Evolutionary conservation across 1,140 invertebrate species (phyloP), one percentile per base, ranked within the genome.

Genomic region (Atta texana): DNA sequence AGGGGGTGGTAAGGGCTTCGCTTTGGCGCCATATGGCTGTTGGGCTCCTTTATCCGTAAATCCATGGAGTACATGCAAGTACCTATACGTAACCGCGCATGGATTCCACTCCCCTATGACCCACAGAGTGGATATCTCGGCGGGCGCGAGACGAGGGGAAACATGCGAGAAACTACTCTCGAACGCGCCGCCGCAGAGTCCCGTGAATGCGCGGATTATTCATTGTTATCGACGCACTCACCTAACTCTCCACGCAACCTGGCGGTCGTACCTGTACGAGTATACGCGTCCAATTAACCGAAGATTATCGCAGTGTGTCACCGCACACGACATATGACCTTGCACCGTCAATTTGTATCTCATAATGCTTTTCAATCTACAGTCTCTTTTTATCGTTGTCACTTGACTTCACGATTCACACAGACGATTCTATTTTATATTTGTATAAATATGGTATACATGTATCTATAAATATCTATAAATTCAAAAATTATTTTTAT

Each of bases 11-110:
- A 89, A 90, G 87, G 89, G 84, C 69, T 75, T 24, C 44, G 74
- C 76, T 87, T 85, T 86, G 80, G 91, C 85, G 91, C 91, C 91
- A 92, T 92, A 92, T 92, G 91, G 91, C 91, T 89, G 91, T 85
- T 88, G 69, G 89, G 75, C 39, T 86, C 71, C 89, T 90, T 92
- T 87, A 90, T 88, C 77, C 90, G 21, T 71, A 68, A 63, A 66
- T 69, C 57, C 34, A 88, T 77, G 66, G 86, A 71, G 78, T 87
- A 84, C 77, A 72, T 66, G 78, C 87, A 72, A 88, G 91, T 91
- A 86, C 85, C 87, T 89, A 51, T 51, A 89, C 63, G 71, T 77
- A 84, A 61, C 59, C 78, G 61, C 64, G 49, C 39, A 75, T 51
- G 28, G 55, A 61, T 85, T 75, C 12, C 69, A 85, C 74, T 31